Evolutionary conservation across 2,888 invertebrate species (phyloP).

Genomic region (Torymus texanus): DNA sequence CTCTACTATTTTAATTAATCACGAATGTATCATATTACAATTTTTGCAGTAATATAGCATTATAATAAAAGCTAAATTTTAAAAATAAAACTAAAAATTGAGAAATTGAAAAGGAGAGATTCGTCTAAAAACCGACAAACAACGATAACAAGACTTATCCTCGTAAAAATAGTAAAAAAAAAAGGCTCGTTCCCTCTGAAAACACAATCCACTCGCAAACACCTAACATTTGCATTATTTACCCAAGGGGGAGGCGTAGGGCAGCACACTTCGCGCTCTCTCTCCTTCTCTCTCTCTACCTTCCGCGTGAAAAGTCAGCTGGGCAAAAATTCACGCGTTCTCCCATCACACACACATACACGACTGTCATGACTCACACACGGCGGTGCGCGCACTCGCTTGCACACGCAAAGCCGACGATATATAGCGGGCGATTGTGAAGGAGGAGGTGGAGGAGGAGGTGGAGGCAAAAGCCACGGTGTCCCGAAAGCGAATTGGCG

Average conservation of each 20-base stretch:
- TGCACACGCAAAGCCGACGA: constrained; percentile 15
- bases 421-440: constrained; percentile 1
- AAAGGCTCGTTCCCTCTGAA: too few species aligned
- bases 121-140: too few species aligned
- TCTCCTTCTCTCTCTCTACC: constrained; percentile 1
- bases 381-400: neutral
- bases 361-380: too few species aligned
- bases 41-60: too few species aligned
- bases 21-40: too few species aligned
- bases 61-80: too few species aligned
- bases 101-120: too few species aligned
- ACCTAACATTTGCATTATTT: constrained; percentile 9
- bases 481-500: neutral
- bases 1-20: too few species aligned
- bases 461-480: constrained; percentile 35
- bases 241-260: neutral
- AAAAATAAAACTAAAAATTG: too few species aligned
- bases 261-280: neutral
- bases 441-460: neutral
- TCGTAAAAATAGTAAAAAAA: too few species aligned
- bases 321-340: constrained; percentile 3
- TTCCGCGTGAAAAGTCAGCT: neutral
- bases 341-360: neutral
- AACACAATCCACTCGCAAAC: too few species aligned
- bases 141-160: too few species aligned